A percentile compares a stretch with the other conserved stretches of the same genome.
Evolutionary conservation across 2,888 invertebrate genomes (phyloP).

Genomic region (Eupithecia centaureata): DNA sequence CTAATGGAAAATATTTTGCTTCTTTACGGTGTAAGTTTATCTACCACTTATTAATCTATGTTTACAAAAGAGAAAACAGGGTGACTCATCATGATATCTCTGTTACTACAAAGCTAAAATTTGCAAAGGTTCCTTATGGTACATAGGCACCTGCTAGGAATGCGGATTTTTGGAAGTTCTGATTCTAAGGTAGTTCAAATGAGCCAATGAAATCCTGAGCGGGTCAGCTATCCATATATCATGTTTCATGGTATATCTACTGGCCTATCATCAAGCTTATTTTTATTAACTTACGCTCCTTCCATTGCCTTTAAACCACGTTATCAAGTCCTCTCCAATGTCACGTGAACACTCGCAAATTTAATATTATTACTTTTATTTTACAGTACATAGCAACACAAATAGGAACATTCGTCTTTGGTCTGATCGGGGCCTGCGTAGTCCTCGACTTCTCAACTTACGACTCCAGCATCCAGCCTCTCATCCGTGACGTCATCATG

Average conservation of each 20-base stretch:
- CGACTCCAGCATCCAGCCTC: slow-evolving; percentile 91
- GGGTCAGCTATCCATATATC: too few species aligned
- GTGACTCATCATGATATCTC: not conserved
- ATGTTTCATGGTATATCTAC: too few species aligned
- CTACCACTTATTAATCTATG: not conserved
- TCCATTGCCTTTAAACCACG: not conserved
- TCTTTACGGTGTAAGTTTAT: slow-evolving; percentile 86
- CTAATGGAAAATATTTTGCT: slow-evolving; percentile 89
- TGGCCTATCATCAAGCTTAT: too few species aligned
- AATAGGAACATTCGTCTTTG: slow-evolving; percentile 87
- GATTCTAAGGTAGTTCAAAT: too few species aligned
- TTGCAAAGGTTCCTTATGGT: too few species aligned
- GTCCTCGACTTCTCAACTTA: slow-evolving; percentile 91
- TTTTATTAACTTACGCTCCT: not conserved
- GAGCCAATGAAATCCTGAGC: too few species aligned
- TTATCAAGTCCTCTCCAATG: not conserved
- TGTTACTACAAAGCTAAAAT: too few species aligned
- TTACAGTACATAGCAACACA: slow-evolving; percentile 90
- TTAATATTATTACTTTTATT: not conserved
- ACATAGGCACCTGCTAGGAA: too few species aligned
- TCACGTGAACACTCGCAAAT: not conserved
- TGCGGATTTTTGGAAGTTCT: too few species aligned
- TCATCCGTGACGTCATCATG: slow-evolving; percentile 88
- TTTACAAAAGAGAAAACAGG: not conserved
- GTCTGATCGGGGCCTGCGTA: slow-evolving; percentile 89